Conservation (phyloP, 2,888 invertebrate genomes). For the Pollenia angustigena region DNA sequence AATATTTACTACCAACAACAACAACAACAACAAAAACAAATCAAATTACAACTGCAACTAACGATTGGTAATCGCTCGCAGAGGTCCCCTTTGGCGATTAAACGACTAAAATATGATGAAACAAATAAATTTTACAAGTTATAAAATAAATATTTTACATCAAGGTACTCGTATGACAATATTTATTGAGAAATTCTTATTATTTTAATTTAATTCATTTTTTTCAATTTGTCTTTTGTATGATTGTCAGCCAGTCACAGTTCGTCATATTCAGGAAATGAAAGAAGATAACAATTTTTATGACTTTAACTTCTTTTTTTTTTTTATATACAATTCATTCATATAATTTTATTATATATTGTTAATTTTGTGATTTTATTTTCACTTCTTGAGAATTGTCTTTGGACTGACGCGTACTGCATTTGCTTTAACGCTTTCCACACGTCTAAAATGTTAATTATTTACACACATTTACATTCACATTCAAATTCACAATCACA, state of each 20-base stretch:
- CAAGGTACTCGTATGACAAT: conserved; percentile 2
- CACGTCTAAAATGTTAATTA: conserved; percentile 56
- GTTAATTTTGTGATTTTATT: conserved; percentile 62
- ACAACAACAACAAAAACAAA: conserved; percentile 2
- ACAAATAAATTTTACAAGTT: conserved; percentile 44
- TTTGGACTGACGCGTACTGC: conserved; percentile 20
- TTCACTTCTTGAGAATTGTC: conserved; percentile 63
- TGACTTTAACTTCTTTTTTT: conserved; percentile 60
- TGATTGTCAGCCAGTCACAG: conserved; percentile 36
- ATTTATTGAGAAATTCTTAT: conserved; percentile 46
- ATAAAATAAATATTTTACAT: conserved; percentile 39
- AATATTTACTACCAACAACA: conserved; percentile 48
- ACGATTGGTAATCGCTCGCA: neutral
- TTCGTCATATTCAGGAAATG: conserved; percentile 71
- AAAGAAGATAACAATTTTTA: conserved; percentile 70
- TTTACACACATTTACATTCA: conserved; percentile 34
- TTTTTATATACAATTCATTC: conserved; percentile 6
- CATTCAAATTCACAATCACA: neutral
- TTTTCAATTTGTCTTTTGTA: conserved; percentile 27
- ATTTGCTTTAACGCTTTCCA: conserved; percentile 50
- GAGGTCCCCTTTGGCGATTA: neutral
- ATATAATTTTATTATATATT: conserved; percentile 21
- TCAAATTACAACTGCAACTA: conserved; percentile 11
- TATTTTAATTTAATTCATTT: neutral
- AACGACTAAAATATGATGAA: neutral